These are phyloP conservation scores for Drosophila arizonae DNA, from an alignment of 1,140 invertebrate species.

Conservation along the genomic window DNA sequence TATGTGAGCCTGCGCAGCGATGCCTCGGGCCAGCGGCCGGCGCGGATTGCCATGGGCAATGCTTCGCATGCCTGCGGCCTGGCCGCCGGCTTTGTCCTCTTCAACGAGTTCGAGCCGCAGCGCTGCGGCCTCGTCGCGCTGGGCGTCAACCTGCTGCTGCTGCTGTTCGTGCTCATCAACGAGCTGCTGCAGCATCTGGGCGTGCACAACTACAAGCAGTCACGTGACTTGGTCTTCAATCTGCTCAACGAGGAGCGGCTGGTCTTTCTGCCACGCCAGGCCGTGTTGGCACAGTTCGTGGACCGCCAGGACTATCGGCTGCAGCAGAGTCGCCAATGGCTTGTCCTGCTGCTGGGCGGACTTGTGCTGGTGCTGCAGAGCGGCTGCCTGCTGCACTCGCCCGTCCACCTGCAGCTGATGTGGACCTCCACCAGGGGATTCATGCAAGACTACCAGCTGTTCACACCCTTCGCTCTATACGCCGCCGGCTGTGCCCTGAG, in stretches of 20 bases:
- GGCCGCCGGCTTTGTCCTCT: constrained; percentile 61
- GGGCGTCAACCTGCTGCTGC: constrained; percentile 48
- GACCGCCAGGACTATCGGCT: constrained; percentile 58
- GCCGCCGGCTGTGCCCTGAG: constrained; percentile 56
- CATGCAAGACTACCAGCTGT: constrained; percentile 44
- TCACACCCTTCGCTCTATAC: constrained; percentile 59
- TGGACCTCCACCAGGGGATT: constrained; percentile 63
- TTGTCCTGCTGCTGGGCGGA: constrained; percentile 56
- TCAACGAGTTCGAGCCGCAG: constrained; percentile 73
- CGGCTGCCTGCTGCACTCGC: constrained; percentile 53
- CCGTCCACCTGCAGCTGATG: constrained; percentile 65
- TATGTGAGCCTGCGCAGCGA: constrained; percentile 68
- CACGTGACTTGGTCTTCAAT: constrained; percentile 70
- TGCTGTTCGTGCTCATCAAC: constrained; percentile 60
- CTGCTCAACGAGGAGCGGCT: constrained; percentile 72
- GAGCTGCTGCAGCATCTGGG: constrained; percentile 68
- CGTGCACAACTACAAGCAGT: constrained; percentile 68
- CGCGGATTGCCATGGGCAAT: constrained; percentile 66
- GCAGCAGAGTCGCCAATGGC: constrained; percentile 61
- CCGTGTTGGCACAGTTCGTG: constrained; percentile 68
- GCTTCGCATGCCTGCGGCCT: constrained; percentile 58
- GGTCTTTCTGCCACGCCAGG: constrained; percentile 61
- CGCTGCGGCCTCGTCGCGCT: constrained; percentile 56
- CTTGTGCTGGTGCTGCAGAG: constrained; percentile 50
- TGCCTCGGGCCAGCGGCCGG: constrained; percentile 55